Conservation (phyloP, 2,113 vertebrate genomes). For the Archocentrus centrarchus region DNA sequence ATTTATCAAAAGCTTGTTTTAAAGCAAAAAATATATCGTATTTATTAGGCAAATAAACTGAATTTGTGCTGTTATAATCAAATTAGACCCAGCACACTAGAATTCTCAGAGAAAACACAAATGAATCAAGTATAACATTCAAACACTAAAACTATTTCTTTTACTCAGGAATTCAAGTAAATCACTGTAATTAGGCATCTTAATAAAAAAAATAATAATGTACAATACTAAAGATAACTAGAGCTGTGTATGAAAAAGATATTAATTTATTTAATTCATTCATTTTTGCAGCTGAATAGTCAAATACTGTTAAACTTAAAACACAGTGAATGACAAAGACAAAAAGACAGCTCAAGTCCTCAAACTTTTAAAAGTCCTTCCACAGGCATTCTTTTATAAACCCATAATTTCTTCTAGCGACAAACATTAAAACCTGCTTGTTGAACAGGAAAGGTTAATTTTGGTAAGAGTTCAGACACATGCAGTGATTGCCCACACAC, state of each 20-base stretch:
- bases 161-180: too few species aligned
- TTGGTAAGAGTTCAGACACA: not conserved
- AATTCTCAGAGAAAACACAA: too few species aligned
- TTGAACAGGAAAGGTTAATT: conserved; percentile 1
- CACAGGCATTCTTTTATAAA: not conserved
- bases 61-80: too few species aligned
- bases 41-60: too few species aligned
- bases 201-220: too few species aligned
- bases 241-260: not conserved
- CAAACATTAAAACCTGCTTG: not conserved
- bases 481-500: conserved; percentile 2
- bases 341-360: not conserved
- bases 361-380: not conserved
- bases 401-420: not conserved
- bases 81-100: too few species aligned
- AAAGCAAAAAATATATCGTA: too few species aligned
- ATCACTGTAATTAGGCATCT: too few species aligned
- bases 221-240: not conserved
- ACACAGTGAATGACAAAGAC: not conserved
- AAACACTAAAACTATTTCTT: too few species aligned
- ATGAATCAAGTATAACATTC: too few species aligned
- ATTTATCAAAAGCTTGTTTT: too few species aligned
- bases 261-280: not conserved
- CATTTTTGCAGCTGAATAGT: not conserved
- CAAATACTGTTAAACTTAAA: not conserved